Base-by-base conservation (phyloP, 30 jellyfish, hydroid and myxozoan species). In the Cassiopea xamachana region DNA sequence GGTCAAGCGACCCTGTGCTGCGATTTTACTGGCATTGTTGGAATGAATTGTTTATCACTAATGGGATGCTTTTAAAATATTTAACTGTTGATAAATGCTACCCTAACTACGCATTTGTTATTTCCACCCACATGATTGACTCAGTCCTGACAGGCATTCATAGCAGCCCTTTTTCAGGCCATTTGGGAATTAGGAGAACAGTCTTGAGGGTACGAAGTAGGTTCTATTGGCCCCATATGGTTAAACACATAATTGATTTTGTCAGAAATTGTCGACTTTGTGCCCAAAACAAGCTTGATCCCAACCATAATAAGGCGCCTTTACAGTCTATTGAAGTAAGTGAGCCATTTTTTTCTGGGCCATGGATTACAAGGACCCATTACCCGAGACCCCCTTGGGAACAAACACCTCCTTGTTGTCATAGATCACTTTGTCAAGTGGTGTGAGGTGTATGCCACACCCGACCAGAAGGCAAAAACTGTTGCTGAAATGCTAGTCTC, bases 11-110 rank as follows among this genome's bases (percentile, higher is more conserved):
- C n/a, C 84, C 84, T 46, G 45, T 44, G 44, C 84, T 75, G 49
- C 84, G 61, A 27, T 76, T 47, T 18, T 75, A 75, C 61, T 75
- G 68, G 84, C 84, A 75, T 18, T 75, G 84, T 19, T 75, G 84
- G n/a, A 6, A 75, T 18, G 84, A 75, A 8, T 48, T 44, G 17
- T 75, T 46, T 7, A 27, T 75, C 58, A 7, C 68, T 6, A 75
- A 75, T 75, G 84, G 84, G 61, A 6, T 18, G 7, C 68, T 75
- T 46, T 76, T 75, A 27, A 75, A 75, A 47, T 7, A 75, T 74
- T 74, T 75, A 18, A 75, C 58, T 48, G 61, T 18, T 8, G 68
- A 75, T 9, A 46, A 46, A 46, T 18, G 7, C n/a, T 75, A 7
- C 61, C 61, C 68, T 4, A 10, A 17, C 17, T 75, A 75, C 19